Evolutionary conservation across 2,888 invertebrate species (phyloP).

Genomic region (Abscondita cerata): DNA sequence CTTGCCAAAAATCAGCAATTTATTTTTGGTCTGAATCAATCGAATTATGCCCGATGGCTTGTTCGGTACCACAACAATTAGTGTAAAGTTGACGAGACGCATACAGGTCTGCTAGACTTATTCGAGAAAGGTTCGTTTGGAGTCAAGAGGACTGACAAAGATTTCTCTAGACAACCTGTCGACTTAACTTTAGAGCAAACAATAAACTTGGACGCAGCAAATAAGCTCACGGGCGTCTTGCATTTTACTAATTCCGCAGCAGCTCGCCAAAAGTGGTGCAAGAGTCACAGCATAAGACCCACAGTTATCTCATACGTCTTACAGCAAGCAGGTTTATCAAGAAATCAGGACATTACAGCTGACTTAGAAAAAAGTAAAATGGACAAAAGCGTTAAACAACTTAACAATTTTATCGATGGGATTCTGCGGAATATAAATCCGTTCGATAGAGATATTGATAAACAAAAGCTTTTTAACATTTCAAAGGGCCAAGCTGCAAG

Average conservation of each 20-base stretch:
- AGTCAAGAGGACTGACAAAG: background rate
- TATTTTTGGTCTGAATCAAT: background rate
- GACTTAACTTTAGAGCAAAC: background rate
- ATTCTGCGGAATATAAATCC: background rate
- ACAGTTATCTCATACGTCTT: background rate
- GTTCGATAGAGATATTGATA: background rate
- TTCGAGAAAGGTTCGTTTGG: background rate
- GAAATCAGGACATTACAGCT: constrained; percentile 2
- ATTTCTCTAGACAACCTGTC: background rate
- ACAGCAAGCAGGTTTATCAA: constrained; percentile 1
- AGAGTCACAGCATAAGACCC: background rate
- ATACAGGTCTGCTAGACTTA: background rate
- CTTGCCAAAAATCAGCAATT: background rate
- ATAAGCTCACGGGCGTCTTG: background rate
- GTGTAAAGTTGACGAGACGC: too few relatives aligned
- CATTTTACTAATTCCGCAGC: background rate
- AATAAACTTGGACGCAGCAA: too few relatives aligned
- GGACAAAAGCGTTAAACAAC: background rate
- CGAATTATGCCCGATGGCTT: constrained; percentile 5
- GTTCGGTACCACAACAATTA: background rate
- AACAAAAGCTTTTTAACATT: constrained; percentile 3
- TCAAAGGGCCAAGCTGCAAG: constrained; percentile 35
- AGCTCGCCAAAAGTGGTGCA: background rate
- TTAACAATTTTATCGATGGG: background rate
- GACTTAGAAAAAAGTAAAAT: constrained; percentile 3